Conservation (phyloP, 2,113 vertebrate species). For the Amblyornis subalaris region DNA sequence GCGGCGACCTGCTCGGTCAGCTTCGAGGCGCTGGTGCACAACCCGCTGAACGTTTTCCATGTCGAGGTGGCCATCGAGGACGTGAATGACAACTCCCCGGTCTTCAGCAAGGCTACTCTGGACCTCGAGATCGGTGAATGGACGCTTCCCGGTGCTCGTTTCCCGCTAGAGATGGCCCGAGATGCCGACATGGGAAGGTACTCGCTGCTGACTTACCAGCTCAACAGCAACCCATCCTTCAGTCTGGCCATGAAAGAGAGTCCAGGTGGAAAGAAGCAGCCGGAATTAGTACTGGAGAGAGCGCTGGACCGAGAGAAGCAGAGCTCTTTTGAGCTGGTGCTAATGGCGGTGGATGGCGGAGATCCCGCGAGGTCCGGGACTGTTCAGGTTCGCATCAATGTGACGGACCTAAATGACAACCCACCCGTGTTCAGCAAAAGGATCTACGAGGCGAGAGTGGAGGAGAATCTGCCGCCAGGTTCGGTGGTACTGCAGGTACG, state of each 20-base stretch:
- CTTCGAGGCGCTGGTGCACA: not conserved
- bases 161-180: too few species aligned
- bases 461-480: rapidly evolving
- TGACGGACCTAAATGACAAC: rapidly evolving
- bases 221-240: too few species aligned
- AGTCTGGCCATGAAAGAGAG: too few species aligned
- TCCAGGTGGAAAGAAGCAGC: rapidly evolving
- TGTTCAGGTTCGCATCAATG: rapidly evolving
- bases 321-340: rapidly evolving
- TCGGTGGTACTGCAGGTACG: rapidly evolving
- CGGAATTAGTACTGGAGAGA: rapidly evolving
- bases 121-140: not conserved
- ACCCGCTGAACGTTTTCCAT: not conserved
- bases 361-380: rapidly evolving
- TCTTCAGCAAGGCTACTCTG: rapidly evolving
- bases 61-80: rapidly evolving
- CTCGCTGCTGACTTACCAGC: too few species aligned
- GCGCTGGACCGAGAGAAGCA: rapidly evolving
- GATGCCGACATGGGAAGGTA: too few species aligned
- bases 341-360: rapidly evolving
- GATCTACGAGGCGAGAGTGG: rapidly evolving
- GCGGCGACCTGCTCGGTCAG: rapidly evolving
- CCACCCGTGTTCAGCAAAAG: not conserved
- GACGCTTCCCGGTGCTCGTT: rapidly evolving
- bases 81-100: not conserved